Evolutionary conservation across 2,113 vertebrate species (phyloP).

Genomic region (Melanotaenia duboulayi): DNA sequence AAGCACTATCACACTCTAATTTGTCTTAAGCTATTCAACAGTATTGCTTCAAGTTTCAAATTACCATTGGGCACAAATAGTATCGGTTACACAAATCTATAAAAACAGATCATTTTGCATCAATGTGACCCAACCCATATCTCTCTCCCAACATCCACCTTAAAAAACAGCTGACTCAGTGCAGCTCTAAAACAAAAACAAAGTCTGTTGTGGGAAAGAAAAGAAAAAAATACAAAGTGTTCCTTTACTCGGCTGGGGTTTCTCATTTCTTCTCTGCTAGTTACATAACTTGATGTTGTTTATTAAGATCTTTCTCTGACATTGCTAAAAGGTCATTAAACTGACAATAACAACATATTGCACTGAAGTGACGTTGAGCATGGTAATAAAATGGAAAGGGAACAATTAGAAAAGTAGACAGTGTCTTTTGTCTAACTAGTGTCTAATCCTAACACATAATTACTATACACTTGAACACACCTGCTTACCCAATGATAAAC

Average conservation of each 20-base stretch:
- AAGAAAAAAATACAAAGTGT: slow-evolving; percentile 30
- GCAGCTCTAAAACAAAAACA: slow-evolving; percentile 63
- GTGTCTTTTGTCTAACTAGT: too few relatives aligned
- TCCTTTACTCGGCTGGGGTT: slow-evolving; percentile 32
- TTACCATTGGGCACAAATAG: slow-evolving; percentile 68
- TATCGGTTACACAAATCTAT: slow-evolving; percentile 81
- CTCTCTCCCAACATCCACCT: slow-evolving; percentile 35
- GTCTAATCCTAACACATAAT: background rate
- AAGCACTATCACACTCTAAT: slow-evolving; percentile 47
- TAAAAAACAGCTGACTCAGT: slow-evolving; percentile 70
- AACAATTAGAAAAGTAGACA: slow-evolving; percentile 32
- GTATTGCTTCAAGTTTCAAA: slow-evolving; percentile 54
- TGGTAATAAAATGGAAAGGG: background rate
- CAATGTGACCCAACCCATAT: slow-evolving; percentile 56
- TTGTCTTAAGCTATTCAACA: slow-evolving; percentile 35
- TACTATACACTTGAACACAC: background rate
- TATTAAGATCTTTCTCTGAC: slow-evolving; percentile 26
- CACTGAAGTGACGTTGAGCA: slow-evolving; percentile 26
- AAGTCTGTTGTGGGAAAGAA: slow-evolving; percentile 42
- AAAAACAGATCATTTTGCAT: slow-evolving; percentile 74
- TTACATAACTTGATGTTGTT: slow-evolving; percentile 50
- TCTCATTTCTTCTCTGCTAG: slow-evolving; percentile 31
- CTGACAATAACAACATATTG: slow-evolving; percentile 37
- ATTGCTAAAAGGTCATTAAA: slow-evolving; percentile 33
- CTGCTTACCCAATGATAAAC: slow-evolving; percentile 14